Evolutionary conservation across 2,888 invertebrate genomes (phyloP), one percentile per base, ranked within the genome.

Genomic region (Nomada fabriciana): DNA sequence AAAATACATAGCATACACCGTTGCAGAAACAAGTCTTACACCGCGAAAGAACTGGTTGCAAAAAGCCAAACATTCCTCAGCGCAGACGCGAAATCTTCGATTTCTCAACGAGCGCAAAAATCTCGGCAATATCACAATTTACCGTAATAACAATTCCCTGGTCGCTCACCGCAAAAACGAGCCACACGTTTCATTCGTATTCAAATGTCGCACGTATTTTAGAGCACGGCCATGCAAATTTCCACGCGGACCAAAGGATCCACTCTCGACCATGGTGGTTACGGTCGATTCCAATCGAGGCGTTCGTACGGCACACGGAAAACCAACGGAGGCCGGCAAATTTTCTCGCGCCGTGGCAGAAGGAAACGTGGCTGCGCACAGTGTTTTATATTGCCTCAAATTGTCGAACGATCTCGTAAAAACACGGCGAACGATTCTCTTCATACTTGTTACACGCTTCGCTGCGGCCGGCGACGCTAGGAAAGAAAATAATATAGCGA

Each of bases 381-480:
- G 29, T 63, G 64, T 61, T 64, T 70, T 70, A 47, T 67, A 80
- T 77, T 29, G 70, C 55, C 47, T 67, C 42, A 57, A 77, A 80
- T 77, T 63, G 65, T 72, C 77, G 60, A 60, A 53, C 60, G 57
- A 57, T 52, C 65, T 61, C 53, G 67, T 80, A 79, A 79, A 76
- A 80, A 70, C 65, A 60, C 43, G 64, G 57, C 57, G 29, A 80
- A 67, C 60, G 65, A 76, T 77, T 63, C 67, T 67, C 77, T 52
- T 59, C 60, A 59, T 57, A 50, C 68, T 29, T 55, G 55, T 77
- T 80, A 68, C 72, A 77, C 65, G 77, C 43, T 80, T 67, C 76
- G 70, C 50, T 76, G 71, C 59, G 47, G 64, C 23, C 13, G 23
- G 25, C 43, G 50, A 69, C 18, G 67, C 1, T 47, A 15, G 42